phyloP scores from a whole-genome alignment of 2,113 vertebrate species.

The Gadus macrocephalus region DNA sequence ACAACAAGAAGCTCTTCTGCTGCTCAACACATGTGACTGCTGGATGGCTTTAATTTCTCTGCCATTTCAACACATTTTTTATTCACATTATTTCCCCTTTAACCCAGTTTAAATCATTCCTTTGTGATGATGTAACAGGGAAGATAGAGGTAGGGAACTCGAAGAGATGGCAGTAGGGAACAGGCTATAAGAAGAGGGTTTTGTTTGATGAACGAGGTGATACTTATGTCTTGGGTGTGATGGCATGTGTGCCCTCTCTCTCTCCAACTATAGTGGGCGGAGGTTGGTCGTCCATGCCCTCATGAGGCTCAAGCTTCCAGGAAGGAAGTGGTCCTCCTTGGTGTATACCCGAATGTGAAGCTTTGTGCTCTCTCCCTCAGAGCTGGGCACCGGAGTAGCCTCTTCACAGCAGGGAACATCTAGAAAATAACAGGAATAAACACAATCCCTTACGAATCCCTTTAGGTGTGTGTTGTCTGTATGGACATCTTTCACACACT shows the following conservation, averaged over 20 bases:
- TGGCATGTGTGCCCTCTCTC: not conserved
- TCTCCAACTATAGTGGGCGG: slow-evolving; percentile 11
- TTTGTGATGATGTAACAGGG: slow-evolving; percentile 7
- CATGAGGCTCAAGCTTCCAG: slow-evolving; percentile 48
- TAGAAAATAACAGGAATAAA: not conserved
- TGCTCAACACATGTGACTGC: slow-evolving; percentile 19
- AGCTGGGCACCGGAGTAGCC: slow-evolving; percentile 2
- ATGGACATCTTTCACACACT: not conserved
- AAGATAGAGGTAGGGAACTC: slow-evolving; percentile 12
- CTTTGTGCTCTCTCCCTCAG: slow-evolving; percentile 36
- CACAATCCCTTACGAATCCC: not conserved
- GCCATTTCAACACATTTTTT: not conserved
- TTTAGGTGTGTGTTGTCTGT: not conserved
- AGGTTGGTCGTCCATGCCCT: slow-evolving; percentile 43
- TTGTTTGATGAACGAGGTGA: slow-evolving; percentile 25
- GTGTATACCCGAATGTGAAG: slow-evolving; percentile 40
- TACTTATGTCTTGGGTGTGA: not conserved
- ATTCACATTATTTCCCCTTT: not conserved
- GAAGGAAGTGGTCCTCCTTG: slow-evolving; percentile 39
- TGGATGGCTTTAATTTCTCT: slow-evolving; percentile 29
- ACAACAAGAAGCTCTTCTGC: slow-evolving; percentile 21
- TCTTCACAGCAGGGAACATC: not conserved
- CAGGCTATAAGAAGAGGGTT: slow-evolving; percentile 12
- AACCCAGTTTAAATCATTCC: slow-evolving; percentile 10
- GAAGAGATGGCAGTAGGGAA: slow-evolving; percentile 10